Evolutionary conservation across 2,888 invertebrate genomes (phyloP).

Genomic region (Leucophenga montana): DNA sequence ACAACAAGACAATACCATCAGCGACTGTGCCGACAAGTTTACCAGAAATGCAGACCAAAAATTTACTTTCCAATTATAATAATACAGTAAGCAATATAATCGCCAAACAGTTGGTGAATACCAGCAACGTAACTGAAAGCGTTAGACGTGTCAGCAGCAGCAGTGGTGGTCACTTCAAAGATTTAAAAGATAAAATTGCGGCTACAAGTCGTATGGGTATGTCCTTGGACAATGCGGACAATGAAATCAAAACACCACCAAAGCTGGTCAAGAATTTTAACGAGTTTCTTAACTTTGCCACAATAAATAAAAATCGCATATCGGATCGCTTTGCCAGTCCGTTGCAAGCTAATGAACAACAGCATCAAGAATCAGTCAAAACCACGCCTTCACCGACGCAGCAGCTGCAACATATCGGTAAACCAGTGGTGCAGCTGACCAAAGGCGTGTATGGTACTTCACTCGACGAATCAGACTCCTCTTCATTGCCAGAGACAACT

Average conservation of each 20-base stretch:
- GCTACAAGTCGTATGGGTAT: slow-evolving; percentile 73
- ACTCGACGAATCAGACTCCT: slow-evolving; percentile 74
- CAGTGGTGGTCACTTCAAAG: slow-evolving; percentile 75
- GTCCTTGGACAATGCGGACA: slow-evolving; percentile 52
- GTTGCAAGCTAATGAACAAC: slow-evolving; percentile 49
- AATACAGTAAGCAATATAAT: slow-evolving; percentile 68
- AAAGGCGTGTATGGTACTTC: slow-evolving; percentile 69
- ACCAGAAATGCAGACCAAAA: slow-evolving; percentile 64
- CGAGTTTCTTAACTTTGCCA: slow-evolving; percentile 86
- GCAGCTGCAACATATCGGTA: slow-evolving; percentile 40
- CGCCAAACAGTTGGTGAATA: slow-evolving; percentile 67
- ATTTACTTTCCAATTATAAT: slow-evolving; percentile 61
- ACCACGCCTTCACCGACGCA: slow-evolving; percentile 11
- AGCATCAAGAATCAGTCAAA: slow-evolving; percentile 8
- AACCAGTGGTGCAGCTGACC: slow-evolving; percentile 74
- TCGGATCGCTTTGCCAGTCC: slow-evolving; percentile 67
- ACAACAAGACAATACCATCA: slow-evolving; percentile 5
- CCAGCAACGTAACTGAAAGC: slow-evolving; percentile 60
- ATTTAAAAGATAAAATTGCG: slow-evolving; percentile 76
- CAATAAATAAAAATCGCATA: slow-evolving; percentile 78
- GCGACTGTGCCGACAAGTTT: slow-evolving; percentile 48
- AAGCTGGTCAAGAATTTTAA: slow-evolving; percentile 85
- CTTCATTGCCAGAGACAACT: slow-evolving; percentile 68
- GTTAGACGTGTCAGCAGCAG: slow-evolving; percentile 66
- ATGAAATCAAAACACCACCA: slow-evolving; percentile 64